Evolutionary conservation across 2,888 invertebrate genomes (phyloP), one percentile per base, ranked within the genome.

Genomic region (Trachelus tabidus): DNA sequence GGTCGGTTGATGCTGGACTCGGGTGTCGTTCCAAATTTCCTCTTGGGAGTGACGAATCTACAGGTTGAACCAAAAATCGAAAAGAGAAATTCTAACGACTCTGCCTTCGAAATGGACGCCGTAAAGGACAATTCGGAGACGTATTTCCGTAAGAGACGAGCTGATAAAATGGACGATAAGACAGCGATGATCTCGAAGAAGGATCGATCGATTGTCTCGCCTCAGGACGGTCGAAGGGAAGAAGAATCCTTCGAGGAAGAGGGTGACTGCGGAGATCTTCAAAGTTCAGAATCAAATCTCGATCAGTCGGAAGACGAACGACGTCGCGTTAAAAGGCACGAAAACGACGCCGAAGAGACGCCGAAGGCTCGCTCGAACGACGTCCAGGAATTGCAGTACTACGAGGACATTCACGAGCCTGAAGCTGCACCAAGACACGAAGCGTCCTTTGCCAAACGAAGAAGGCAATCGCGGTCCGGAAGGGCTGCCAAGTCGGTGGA

Each of bases 401-500:
- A 76, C 75, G 76, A 78, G 56, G 79, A 81, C n/a, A 68, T 79
- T 78, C 40, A 56, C 68, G 78, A 79, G 74, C 76, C 69, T 23
- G 37, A 76, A 68, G 34, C 71, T 76, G 15, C 34, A 76, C 34
- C 73, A 30, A 69, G 15, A 15, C 30, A 15, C 11, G 11, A 69
- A 30, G n/a, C 30, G 15, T 23, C n/a, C 12, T 69, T 33, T 33
- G 30, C 69, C 30, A 30, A 30, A 33, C 15, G 12, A 4, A 11
- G 12, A 1, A 1, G 30, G 15, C 15, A 68, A 34, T 68, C n/a
- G 31, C 68, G 80, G 12, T 68, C 69, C 33, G 69, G 73, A 33
- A 82, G 76, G 73, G 81, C 83, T 9, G 80, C 77, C 12, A 77
- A 76, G 69, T 84, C 87, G 2, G 82, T 88, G 30, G 81, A 80